These are phyloP conservation scores for Magallana angulata DNA, from an alignment of 1,140 invertebrate genomes.

Conservation along the genomic window DNA sequence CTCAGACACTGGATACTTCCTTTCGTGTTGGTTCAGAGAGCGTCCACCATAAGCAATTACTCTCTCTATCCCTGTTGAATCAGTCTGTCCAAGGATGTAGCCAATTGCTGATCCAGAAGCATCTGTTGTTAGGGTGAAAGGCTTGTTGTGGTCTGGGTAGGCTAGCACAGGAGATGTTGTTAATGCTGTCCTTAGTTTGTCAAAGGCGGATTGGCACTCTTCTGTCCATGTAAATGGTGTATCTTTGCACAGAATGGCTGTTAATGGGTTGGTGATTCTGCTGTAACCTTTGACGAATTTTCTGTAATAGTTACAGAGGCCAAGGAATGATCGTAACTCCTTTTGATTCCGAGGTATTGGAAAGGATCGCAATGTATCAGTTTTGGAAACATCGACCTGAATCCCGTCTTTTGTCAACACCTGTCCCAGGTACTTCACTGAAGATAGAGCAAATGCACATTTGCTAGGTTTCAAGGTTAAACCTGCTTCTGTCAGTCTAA, in stretches of 20 bases:
- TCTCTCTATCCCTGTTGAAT: no score
- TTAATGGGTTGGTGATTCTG: conserved; percentile 50
- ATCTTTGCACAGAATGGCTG: conserved; percentile 43
- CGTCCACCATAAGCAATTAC: no score
- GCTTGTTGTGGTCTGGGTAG: conserved; percentile 47
- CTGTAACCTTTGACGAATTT: conserved; percentile 67
- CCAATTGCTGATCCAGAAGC: no score
- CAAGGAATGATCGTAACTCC: conserved; percentile 54
- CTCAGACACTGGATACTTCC: no score
- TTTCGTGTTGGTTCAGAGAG: no score
- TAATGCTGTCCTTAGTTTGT: conserved; percentile 43
- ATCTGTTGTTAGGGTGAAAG: no score
- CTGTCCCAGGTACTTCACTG: conserved; percentile 61
- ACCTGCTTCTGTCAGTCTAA: conserved; percentile 49
- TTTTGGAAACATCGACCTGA: conserved; percentile 51
- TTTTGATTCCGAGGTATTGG: conserved; percentile 48
- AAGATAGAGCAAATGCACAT: conserved; percentile 51
- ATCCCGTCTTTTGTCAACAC: conserved; percentile 59
- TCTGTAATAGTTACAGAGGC: conserved; percentile 71
- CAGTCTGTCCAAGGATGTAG: no score
- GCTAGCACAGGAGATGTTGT: conserved; percentile 50
- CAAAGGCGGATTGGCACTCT: conserved; percentile 49
- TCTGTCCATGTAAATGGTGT: conserved; percentile 53
- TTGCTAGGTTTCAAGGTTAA: conserved; percentile 57
- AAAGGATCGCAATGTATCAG: conserved; percentile 52